phyloP scores from a whole-genome alignment of 2,113 vertebrate genomes.

The Austrofundulus limnaeus region DNA sequence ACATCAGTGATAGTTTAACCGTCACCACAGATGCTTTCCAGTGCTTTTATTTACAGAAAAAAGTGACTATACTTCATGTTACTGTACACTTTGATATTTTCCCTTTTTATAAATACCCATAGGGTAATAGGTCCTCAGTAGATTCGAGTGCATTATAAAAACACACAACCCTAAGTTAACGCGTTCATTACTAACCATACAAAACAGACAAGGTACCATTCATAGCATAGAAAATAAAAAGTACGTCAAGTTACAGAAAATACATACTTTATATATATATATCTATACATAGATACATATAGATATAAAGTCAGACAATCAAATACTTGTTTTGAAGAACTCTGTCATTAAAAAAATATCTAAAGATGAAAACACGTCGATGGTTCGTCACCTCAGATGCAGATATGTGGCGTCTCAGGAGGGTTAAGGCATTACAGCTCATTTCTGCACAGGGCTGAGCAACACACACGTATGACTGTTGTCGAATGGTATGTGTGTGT shows the following conservation, averaged over 20 bases:
- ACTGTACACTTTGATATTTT: constrained; percentile 90
- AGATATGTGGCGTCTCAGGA: constrained; percentile 30
- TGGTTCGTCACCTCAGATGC: constrained; percentile 23
- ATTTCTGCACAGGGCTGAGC: constrained; percentile 37
- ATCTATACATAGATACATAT: constrained; percentile 55
- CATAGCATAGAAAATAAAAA: constrained; percentile 82
- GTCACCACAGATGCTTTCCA: constrained; percentile 87
- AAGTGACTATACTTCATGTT: constrained; percentile 90
- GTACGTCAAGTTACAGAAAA: constrained; percentile 88
- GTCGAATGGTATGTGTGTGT: constrained; percentile 27
- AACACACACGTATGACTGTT: constrained; percentile 8
- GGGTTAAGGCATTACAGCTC: constrained; percentile 80
- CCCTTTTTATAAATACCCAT: constrained; percentile 98
- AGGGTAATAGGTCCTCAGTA: constrained; percentile 99
- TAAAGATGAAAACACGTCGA: constrained; percentile 45
- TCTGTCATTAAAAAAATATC: constrained; percentile 74
- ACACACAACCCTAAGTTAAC: constrained; percentile 99
- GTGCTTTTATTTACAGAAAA: constrained; percentile 96
- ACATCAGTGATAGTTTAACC: constrained; percentile 78
- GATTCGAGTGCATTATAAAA: constrained; percentile 93
- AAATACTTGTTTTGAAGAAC: constrained; percentile 83
- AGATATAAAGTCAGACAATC: constrained; percentile 74
- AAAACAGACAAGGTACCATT: constrained; percentile 74
- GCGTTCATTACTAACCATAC: constrained; percentile 79
- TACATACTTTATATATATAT: constrained; percentile 72